These are phyloP conservation scores for Apotomis turbidana DNA, from an alignment of 2,888 invertebrate genomes.

Conservation along the genomic window DNA sequence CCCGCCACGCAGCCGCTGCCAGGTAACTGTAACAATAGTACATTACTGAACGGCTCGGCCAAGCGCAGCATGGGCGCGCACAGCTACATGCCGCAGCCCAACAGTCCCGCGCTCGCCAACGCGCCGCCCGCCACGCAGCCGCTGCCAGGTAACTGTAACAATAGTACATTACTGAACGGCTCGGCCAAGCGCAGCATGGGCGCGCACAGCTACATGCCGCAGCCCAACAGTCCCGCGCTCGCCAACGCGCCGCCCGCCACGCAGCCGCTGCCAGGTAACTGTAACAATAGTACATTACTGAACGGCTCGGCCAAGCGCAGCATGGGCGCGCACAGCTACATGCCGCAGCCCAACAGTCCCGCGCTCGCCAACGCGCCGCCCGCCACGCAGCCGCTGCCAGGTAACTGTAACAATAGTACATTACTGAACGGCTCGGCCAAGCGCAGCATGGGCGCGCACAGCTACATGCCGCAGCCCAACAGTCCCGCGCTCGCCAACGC, in stretches of 20 bases:
- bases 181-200: slow-evolving; percentile 87
- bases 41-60: slow-evolving; percentile 87
- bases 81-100: slow-evolving; percentile 87
- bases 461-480: slow-evolving; percentile 87
- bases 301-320: slow-evolving; percentile 87
- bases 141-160: slow-evolving; percentile 77
- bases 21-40: no score
- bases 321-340: slow-evolving; percentile 88
- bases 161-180: no score
- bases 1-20: slow-evolving; percentile 80
- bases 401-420: no score
- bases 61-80: slow-evolving; percentile 88
- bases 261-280: slow-evolving; percentile 79
- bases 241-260: slow-evolving; percentile 79
- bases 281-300: no score
- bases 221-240: slow-evolving; percentile 81
- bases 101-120: slow-evolving; percentile 77
- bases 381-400: slow-evolving; percentile 80
- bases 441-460: slow-evolving; percentile 88
- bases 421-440: slow-evolving; percentile 87
- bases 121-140: slow-evolving; percentile 81
- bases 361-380: slow-evolving; percentile 78
- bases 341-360: slow-evolving; percentile 85
- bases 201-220: slow-evolving; percentile 88
- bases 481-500: slow-evolving; percentile 78